Conservation (phyloP, 2,797 vertebrate genomes). For the Labeo calbasu region DNA sequence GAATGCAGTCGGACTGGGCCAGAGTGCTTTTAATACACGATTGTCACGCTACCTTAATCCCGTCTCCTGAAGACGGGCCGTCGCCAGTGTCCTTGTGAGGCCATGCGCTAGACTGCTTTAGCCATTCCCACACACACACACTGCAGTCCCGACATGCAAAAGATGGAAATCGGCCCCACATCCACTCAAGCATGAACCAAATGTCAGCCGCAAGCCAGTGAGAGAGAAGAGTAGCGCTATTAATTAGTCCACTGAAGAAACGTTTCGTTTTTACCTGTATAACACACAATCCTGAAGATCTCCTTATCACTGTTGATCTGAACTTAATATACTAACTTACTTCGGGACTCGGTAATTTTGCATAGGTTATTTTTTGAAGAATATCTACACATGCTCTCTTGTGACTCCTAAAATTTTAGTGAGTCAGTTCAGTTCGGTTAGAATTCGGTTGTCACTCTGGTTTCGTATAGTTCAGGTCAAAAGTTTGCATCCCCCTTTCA, state of each 20-base stretch:
- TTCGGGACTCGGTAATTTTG: background rate
- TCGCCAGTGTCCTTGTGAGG: constrained; percentile 71
- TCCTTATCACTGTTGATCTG: constrained; percentile 74
- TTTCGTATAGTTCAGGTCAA: background rate
- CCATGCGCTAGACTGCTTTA: constrained; percentile 63
- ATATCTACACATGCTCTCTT: constrained; percentile 3
- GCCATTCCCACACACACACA: constrained; percentile 53
- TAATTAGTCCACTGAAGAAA: constrained; percentile 78
- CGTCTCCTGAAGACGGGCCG: constrained; percentile 65
- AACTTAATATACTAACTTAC: constrained; percentile 29
- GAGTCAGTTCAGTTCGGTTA: background rate
- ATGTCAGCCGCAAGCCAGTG: constrained; percentile 80
- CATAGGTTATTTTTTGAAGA: background rate
- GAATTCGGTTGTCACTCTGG: background rate
- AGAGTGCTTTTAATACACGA: constrained; percentile 74
- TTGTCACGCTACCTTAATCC: constrained; percentile 77
- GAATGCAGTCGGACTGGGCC: constrained; percentile 64
- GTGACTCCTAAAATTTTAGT: background rate
- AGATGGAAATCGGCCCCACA: constrained; percentile 81
- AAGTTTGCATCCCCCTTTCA: no score
- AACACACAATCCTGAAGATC: constrained; percentile 68
- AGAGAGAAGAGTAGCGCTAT: constrained; percentile 73
- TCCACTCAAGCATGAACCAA: constrained; percentile 86
- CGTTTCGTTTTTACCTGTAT: constrained; percentile 66
- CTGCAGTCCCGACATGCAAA: constrained; percentile 77